Percentiles rank a stretch among this genome's conserved stretches.
Evolutionary conservation across 2,113 vertebrate species (phyloP).

Genomic region (Anseranas semipalmata): DNA sequence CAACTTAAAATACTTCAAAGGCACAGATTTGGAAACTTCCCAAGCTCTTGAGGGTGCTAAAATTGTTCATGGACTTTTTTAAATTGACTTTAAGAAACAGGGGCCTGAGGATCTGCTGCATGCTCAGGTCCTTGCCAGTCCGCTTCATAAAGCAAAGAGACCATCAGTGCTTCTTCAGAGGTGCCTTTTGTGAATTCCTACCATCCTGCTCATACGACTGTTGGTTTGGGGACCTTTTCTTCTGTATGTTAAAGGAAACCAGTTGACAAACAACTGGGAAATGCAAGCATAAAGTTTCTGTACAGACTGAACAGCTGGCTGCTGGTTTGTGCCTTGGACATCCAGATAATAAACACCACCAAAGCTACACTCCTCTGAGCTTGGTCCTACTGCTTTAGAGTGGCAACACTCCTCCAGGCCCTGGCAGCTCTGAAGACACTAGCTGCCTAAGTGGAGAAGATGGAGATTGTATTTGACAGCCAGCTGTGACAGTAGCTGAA

Average conservation of each 20-base stretch:
- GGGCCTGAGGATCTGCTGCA: no score
- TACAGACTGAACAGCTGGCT: not conserved
- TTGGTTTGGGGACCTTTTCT: not conserved
- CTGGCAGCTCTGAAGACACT: not conserved
- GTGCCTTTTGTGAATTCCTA: not conserved
- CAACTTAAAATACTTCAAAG: no score
- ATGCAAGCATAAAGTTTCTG: not conserved
- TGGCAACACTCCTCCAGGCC: not conserved
- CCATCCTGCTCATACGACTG: not conserved
- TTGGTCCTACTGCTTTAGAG: not conserved
- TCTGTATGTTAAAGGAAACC: not conserved
- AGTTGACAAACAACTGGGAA: not conserved
- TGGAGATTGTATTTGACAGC: not conserved
- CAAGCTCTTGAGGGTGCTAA: no score
- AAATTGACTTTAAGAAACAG: no score
- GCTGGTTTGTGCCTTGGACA: not conserved
- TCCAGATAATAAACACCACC: not conserved
- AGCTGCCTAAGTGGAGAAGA: not conserved
- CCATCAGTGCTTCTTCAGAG: not conserved
- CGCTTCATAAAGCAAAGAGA: not conserved
- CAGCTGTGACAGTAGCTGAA: not conserved
- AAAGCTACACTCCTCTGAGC: not conserved
- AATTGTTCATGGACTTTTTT: no score
- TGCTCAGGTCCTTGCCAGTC: not conserved
- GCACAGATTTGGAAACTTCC: no score